These are phyloP conservation scores for Pseudomyrmex dendroicus DNA, from an alignment of 1,140 invertebrate genomes.

Conservation along the genomic window DNA sequence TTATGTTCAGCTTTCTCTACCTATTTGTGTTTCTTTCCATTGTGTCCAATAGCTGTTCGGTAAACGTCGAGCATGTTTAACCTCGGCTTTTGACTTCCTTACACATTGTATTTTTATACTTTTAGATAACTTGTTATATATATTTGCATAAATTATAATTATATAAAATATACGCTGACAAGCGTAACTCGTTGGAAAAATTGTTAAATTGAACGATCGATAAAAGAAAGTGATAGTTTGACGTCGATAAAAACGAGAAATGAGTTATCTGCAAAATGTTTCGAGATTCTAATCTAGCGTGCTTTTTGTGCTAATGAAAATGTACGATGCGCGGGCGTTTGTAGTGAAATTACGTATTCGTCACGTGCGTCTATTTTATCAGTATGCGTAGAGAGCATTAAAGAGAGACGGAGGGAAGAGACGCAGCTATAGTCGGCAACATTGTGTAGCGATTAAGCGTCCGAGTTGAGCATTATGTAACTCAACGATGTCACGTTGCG, in stretches of 20 bases:
- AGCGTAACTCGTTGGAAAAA: not conserved
- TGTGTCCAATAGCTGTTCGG: not conserved
- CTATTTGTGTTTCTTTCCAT: conserved; percentile 10
- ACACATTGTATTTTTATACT: not conserved
- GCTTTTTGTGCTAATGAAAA: conserved; percentile 69
- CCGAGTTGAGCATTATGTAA: conserved; percentile 73
- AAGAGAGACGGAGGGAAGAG: conserved; percentile 37
- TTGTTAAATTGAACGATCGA: not conserved
- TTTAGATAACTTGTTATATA: not conserved
- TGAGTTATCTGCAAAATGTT: conserved; percentile 32
- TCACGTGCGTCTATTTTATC: conserved; percentile 75
- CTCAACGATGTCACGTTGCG: conserved; percentile 65
- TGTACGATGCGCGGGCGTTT: conserved; percentile 59
- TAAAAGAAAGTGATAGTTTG: conserved; percentile 3
- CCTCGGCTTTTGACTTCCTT: not conserved
- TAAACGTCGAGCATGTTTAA: not conserved
- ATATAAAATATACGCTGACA: not conserved
- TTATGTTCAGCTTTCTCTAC: conserved; percentile 32
- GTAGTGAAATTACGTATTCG: conserved; percentile 72
- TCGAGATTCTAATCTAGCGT: conserved; percentile 56
- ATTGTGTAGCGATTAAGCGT: conserved; percentile 78
- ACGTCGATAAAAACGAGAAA: conserved; percentile 10
- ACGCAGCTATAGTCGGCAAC: conserved; percentile 37
- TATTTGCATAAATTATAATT: not conserved
- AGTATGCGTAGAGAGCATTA: conserved; percentile 65